phyloP scores from a whole-genome alignment of 2,113 vertebrate genomes.

The Dipodomys stephensi region DNA sequence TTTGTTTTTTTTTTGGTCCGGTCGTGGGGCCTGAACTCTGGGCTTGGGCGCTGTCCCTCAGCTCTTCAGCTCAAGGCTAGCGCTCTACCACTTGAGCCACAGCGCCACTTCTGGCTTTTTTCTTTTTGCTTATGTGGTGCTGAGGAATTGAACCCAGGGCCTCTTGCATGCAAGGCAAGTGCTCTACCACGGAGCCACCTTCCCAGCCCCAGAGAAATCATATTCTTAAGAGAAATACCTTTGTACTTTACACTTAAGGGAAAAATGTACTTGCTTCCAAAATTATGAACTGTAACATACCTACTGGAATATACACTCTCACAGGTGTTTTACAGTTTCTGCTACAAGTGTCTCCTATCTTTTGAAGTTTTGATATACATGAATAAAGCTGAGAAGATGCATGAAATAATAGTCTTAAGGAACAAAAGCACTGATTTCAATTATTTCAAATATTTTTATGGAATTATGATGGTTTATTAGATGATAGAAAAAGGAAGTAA shows the following conservation, averaged over 20 bases:
- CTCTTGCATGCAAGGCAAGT: no score
- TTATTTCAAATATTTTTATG: slow-evolving; percentile 14
- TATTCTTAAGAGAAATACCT: not conserved
- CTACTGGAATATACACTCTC: not conserved
- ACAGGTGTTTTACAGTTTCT: not conserved
- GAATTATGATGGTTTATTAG: slow-evolving; percentile 51
- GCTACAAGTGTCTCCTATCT: not conserved
- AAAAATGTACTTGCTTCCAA: not conserved
- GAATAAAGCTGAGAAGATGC: slow-evolving; percentile 5
- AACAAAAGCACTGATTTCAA: slow-evolving; percentile 26
- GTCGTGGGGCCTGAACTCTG: no score
- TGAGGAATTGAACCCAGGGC: no score
- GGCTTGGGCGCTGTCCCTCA: no score
- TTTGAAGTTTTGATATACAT: slow-evolving; percentile 36
- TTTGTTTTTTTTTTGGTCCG: no score
- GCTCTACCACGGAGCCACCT: no score
- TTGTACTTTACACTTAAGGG: not conserved
- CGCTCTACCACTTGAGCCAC: no score
- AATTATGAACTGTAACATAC: slow-evolving; percentile 48
- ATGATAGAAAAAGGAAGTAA: slow-evolving; percentile 34
- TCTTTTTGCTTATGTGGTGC: no score
- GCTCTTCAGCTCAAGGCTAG: no score
- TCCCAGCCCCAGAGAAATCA: not conserved
- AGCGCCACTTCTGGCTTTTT: no score
- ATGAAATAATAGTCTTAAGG: not conserved